These are phyloP conservation scores for Epistrophe eligans DNA, from an alignment of 2,888 invertebrate species.

Conservation along the genomic window DNA sequence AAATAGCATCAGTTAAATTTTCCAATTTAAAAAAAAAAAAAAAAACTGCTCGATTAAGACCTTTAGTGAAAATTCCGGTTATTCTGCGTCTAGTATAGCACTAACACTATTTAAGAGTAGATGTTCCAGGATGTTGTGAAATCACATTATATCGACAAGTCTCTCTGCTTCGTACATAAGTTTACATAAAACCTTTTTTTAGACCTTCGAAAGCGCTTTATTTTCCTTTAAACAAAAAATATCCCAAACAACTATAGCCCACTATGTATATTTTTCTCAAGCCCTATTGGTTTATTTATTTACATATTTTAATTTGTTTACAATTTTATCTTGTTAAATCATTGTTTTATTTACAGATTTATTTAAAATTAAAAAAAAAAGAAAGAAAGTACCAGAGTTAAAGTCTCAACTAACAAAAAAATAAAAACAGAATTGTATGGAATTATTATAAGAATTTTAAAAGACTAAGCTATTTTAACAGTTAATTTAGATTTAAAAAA, in stretches of 20 bases:
- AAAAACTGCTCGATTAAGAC: no score
- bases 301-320: neutral
- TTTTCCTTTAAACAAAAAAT: neutral
- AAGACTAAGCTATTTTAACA: conserved; percentile 1
- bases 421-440: neutral
- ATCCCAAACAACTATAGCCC: neutral
- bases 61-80: no score
- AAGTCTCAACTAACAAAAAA: neutral
- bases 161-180: neutral
- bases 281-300: conserved; percentile 5
- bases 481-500: neutral
- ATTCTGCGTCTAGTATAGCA: no score
- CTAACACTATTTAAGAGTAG: no score
- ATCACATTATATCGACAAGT: no score
- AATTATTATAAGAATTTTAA: conserved; percentile 8
- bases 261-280: neutral
- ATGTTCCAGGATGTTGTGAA: no score
- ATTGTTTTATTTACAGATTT: neutral
- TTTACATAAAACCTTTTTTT: neutral
- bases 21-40: no score
- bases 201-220: neutral
- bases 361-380: neutral
- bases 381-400: neutral
- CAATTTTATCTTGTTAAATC: neutral
- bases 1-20: no score